phyloP scores from a whole-genome alignment of 2,888 invertebrate genomes.

The Volucella zonaria region DNA sequence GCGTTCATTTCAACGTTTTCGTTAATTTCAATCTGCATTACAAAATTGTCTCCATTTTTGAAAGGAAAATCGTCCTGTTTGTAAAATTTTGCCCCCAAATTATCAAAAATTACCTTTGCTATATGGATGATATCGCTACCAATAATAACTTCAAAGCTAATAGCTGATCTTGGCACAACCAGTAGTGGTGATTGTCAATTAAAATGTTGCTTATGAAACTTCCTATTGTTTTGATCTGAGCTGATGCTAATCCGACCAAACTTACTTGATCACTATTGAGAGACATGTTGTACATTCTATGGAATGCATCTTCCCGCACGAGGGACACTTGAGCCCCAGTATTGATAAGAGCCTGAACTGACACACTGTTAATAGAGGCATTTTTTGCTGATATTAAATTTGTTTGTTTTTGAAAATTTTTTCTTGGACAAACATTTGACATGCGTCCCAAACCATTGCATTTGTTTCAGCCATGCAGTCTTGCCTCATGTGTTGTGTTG shows the following conservation, averaged over 20 bases:
- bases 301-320: no score
- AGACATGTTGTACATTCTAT: background rate
- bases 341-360: constrained; percentile 35
- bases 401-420: constrained; percentile 3
- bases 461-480: no score
- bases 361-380: constrained; percentile 4
- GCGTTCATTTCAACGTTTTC: constrained; percentile 23
- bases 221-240: no score
- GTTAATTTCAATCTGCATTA: constrained; percentile 24
- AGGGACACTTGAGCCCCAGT: constrained; percentile 40
- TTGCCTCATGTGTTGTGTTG: constrained; percentile 33
- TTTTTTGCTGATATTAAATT: constrained; percentile 16
- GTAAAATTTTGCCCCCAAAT: no score
- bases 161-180: no score
- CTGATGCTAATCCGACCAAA: no score
- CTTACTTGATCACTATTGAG: background rate
- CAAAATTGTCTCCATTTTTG: background rate
- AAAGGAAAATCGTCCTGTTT: no score
- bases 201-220: no score
- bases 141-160: no score
- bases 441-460: no score
- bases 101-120: no score
- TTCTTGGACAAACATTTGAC: background rate
- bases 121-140: no score
- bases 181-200: constrained; percentile 1